Base-by-base conservation (phyloP, 1,140 invertebrate genomes). In the Holotrichia oblita region DNA sequence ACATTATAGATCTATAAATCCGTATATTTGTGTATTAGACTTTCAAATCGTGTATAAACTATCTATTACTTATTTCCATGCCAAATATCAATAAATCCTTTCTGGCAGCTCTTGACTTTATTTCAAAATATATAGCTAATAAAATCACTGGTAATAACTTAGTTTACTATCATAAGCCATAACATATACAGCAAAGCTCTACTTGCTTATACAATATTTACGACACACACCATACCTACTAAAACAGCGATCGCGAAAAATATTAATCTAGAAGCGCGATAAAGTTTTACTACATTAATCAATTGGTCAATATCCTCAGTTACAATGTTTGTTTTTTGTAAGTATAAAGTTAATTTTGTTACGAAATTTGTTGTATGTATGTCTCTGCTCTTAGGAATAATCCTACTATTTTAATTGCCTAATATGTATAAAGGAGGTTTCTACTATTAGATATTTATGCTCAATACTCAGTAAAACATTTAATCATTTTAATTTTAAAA, bases 201-300 rank as follows among this genome's bases (percentile, higher is more conserved):
- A 55, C 48, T 55, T 55, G 48, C 9, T 55, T 55, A 55, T 17
- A 55, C 48, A 4, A 17, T 55, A 55, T 55, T 55, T 55, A 55
- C 48, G 48, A 55, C 48, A 17, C 48, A 17, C 14, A 55, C 12
- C 48, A 7, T 6, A 55, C 14, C 48, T 17, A 55, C 17, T 55
- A 55, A 55, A 55, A 55, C 3, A 14, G 14, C 14, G 48, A 55
- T 17, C 17, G 48, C 17, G 48, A 55, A 55, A 55, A 55, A 17
- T 55, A 55, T 55, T 55, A 55, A 55, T 55, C 48, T 55, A 17
- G 48, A n/a, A 17, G 12, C 48, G n/a, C 14, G 17, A 55, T 55
- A 55, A 55, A 55, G n/a, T 55, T 55, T 55, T 55, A 55, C 48
- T 55, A 14, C 14, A 55, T 17, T 55, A 55, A 55, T 55, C 48